Evolutionary conservation across 2,888 invertebrate species (phyloP), one percentile per base, ranked within the genome.

Genomic region (Mythimna ferrago): DNA sequence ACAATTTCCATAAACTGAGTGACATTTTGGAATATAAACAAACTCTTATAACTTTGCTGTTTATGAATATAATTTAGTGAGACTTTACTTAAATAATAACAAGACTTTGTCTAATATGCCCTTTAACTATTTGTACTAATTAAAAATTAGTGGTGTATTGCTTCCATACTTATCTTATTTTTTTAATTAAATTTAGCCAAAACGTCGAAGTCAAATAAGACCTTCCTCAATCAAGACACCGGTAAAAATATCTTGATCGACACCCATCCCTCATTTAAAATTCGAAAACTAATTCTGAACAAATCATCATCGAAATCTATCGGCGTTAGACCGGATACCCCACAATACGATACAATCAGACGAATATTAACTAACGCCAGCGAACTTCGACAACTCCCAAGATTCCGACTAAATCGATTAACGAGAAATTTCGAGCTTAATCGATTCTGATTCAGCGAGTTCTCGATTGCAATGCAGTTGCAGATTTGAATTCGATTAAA

Each of bases 371-470:
- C 81, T 81, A 81, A 81, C 78, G 74, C 68, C 56, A 76, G 54
- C 77, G 38, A 86, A 80, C 81, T 79, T 81, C 76, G 69, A 73
- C 71, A 71, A 79, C 76, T 70, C 76, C 71, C 76, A 81, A 86
- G 79, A 86, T 81, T 76, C 78, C 62, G 73, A 77, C 78, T 85
- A 83, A 90, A 91, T 90, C 92, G 89, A 92, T 93, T 88, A 92
- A 91, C 89, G 90, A 82, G 89, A 90, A 92, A 90, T 91, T 89
- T 87, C 89, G 89, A 89, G 89, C 84, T 91, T 92, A 93, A 93
- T 93, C 93, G 92, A 92, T 92, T 93, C 92, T 89, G 90, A 93
- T 91, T 93, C 89, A 91, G 89, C 90, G 83, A 88, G 89, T 88
- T 90, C 89, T 89, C 90, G 86, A 91, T 90, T 89, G 89, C 89